Conservation (phyloP, 2,113 vertebrate species). For the Noctilio leporinus region DNA sequence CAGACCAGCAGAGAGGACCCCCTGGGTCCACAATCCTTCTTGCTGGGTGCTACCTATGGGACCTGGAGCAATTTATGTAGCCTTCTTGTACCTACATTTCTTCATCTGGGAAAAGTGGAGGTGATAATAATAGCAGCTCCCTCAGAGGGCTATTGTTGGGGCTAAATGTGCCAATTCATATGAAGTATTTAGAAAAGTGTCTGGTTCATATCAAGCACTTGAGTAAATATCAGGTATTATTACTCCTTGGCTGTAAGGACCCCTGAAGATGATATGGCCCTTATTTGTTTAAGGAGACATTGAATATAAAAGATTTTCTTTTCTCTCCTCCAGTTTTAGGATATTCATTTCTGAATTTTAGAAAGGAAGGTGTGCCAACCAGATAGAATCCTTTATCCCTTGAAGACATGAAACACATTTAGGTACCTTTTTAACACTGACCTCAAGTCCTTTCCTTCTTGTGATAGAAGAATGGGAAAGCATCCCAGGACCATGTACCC, state of each 20-base stretch:
- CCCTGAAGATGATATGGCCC: not conserved
- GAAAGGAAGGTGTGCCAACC: not conserved
- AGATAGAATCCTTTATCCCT: not conserved
- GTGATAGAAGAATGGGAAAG: not conserved
- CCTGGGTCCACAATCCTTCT: not conserved
- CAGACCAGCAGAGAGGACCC: not conserved
- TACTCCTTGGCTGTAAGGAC: not conserved
- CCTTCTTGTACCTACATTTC: not conserved
- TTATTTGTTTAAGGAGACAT: slow-evolving; percentile 32
- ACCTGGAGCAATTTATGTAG: not conserved
- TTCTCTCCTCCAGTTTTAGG: not conserved
- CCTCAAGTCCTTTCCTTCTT: not conserved
- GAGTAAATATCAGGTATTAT: not conserved
- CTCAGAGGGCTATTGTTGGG: not conserved
- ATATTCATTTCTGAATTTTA: slow-evolving; percentile 13
- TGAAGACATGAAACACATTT: not conserved
- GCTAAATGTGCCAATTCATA: not conserved
- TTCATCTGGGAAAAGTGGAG: not conserved
- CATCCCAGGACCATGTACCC: not conserved
- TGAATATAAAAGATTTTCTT: not conserved
- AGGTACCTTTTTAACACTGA: not conserved
- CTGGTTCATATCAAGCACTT: not conserved
- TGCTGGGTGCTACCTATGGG: not conserved
- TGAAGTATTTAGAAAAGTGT: not conserved
- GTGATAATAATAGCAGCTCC: not conserved